Percentiles rank a stretch among this genome's conserved stretches.
These are phyloP conservation scores for Abramis brama DNA, from an alignment of 2,113 vertebrate species.

Conservation along the genomic window DNA sequence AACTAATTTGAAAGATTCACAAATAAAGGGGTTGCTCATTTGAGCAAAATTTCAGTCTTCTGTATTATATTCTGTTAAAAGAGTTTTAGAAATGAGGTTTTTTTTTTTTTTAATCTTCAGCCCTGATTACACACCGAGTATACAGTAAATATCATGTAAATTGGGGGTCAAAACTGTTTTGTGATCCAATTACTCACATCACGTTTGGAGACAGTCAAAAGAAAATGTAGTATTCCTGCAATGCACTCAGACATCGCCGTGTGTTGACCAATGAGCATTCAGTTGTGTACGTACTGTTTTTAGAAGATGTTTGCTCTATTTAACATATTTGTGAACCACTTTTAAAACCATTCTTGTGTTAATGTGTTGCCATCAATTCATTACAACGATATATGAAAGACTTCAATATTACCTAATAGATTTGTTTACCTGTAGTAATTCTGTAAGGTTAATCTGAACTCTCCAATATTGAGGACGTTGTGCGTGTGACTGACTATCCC, in stretches of 20 bases:
- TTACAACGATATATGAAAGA: too few species aligned
- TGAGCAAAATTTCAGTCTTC: conserved; percentile 23
- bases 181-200: too few species aligned
- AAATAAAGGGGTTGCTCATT: conserved; percentile 53
- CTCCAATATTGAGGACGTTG: not conserved
- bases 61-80: not conserved
- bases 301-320: not conserved
- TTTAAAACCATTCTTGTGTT: not conserved
- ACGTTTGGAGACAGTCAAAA: too few species aligned
- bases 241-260: too few species aligned
- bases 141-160: too few species aligned
- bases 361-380: not conserved
- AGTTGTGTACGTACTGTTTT: not conserved
- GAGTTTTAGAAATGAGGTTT: too few species aligned
- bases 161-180: too few species aligned
- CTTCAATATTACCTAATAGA: not conserved
- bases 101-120: too few species aligned
- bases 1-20: conserved; percentile 46
- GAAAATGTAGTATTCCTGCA: too few species aligned
- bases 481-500: too few species aligned
- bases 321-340: not conserved
- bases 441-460: not conserved
- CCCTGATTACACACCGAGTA: too few species aligned
- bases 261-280: too few species aligned
- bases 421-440: not conserved